These are phyloP conservation scores for Haemorhous mexicanus DNA, from an alignment of 2,113 vertebrate species.

Conservation along the genomic window DNA sequence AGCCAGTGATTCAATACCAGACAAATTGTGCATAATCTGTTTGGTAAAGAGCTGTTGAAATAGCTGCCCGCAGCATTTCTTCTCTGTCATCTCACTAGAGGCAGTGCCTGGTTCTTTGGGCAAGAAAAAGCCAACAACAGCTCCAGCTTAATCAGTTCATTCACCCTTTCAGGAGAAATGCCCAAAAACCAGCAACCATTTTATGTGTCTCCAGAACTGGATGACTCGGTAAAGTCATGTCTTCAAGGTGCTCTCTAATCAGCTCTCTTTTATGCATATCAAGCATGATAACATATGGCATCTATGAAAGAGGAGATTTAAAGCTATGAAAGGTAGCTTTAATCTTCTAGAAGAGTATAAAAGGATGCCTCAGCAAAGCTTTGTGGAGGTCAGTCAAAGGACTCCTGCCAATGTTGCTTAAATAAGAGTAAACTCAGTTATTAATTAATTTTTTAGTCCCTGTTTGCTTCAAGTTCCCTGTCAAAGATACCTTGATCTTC, in stretches of 20 bases:
- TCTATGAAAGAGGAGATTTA: conserved; percentile 19
- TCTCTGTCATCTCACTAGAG: neutral
- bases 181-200: neutral
- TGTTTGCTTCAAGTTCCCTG: neutral
- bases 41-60: conserved; percentile 18
- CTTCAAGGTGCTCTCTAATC: conserved; percentile 25
- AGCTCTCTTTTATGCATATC: neutral
- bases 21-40: conserved; percentile 24
- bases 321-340: conserved; percentile 5
- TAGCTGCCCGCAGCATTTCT: neutral
- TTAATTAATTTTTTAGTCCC: neutral
- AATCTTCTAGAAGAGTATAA: neutral
- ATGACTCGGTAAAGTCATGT: neutral
- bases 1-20: conserved; percentile 21
- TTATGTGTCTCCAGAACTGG: neutral
- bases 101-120: neutral
- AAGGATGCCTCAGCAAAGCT: neutral
- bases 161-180: conserved; percentile 17
- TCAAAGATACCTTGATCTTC: neutral
- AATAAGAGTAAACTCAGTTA: neutral
- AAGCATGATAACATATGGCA: neutral
- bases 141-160: neutral
- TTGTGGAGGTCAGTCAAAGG: neutral
- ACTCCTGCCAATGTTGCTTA: neutral
- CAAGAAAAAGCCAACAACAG: neutral